A percentile compares a stretch with the other conserved stretches of the same genome.
phyloP scores from a whole-genome alignment of 2,113 vertebrate species.

The Talpa occidentalis region DNA sequence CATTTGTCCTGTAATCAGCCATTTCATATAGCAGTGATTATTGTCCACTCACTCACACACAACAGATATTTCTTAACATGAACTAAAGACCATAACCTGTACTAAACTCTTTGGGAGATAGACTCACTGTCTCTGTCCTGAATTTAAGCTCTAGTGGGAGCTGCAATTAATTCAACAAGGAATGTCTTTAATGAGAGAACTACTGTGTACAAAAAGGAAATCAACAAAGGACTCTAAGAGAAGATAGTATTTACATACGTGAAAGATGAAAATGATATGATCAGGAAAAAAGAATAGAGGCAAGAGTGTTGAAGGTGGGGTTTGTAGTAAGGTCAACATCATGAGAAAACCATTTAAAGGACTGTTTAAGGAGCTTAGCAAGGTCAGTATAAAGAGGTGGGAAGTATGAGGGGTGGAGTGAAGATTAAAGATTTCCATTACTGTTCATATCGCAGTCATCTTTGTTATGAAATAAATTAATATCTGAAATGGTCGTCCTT shows the following conservation, averaged over 20 bases:
- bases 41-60: neutral
- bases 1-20: neutral
- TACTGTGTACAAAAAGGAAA: neutral
- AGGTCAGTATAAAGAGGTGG: neutral
- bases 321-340: neutral
- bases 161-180: neutral
- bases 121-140: neutral
- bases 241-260: neutral
- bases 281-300: neutral
- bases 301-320: neutral
- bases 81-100: neutral
- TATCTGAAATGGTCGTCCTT: neutral
- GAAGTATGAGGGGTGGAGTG: neutral
- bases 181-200: neutral
- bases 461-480: neutral
- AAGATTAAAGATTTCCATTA: neutral
- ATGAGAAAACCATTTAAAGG: neutral
- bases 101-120: neutral
- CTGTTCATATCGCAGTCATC: neutral
- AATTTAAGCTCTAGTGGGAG: neutral
- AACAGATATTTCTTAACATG: neutral
- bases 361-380: neutral
- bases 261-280: neutral
- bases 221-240: neutral
- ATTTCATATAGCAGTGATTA: neutral